These are phyloP conservation scores for Hoplodrina blanda DNA, from an alignment of 2,888 invertebrate species.

Conservation along the genomic window DNA sequence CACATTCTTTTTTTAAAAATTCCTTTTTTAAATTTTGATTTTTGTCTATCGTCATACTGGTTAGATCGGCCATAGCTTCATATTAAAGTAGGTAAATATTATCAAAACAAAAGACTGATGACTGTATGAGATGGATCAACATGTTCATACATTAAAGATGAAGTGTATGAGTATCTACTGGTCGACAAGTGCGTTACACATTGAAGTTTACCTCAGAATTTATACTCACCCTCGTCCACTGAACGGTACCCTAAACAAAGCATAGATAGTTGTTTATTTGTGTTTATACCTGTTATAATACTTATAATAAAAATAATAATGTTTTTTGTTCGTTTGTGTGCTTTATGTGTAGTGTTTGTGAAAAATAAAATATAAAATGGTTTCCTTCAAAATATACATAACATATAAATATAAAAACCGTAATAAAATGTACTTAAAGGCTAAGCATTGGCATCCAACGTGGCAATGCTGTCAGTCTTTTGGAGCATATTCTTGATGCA, in stretches of 20 bases:
- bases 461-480: too few relatives aligned
- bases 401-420: background rate
- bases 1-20: background rate
- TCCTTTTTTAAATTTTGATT: background rate
- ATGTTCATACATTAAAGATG: constrained; percentile 58
- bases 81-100: constrained; percentile 1
- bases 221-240: constrained; percentile 87
- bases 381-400: background rate
- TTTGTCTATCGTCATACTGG: constrained; percentile 13
- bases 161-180: constrained; percentile 61
- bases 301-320: constrained; percentile 3
- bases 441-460: too few relatives aligned
- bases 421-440: too few relatives aligned
- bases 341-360: constrained; percentile 4
- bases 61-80: constrained; percentile 14
- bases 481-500: too few relatives aligned
- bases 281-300: constrained; percentile 6
- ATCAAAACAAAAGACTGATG: background rate
- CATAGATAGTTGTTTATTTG: constrained; percentile 54
- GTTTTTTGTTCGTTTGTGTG: background rate
- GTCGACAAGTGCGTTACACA: constrained; percentile 66
- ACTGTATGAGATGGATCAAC: constrained; percentile 57
- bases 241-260: constrained; percentile 84
- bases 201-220: constrained; percentile 68
- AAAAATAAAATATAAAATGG: background rate